These are phyloP conservation scores for Holotrichia oblita DNA, from an alignment of 1,140 invertebrate species.

Conservation along the genomic window DNA sequence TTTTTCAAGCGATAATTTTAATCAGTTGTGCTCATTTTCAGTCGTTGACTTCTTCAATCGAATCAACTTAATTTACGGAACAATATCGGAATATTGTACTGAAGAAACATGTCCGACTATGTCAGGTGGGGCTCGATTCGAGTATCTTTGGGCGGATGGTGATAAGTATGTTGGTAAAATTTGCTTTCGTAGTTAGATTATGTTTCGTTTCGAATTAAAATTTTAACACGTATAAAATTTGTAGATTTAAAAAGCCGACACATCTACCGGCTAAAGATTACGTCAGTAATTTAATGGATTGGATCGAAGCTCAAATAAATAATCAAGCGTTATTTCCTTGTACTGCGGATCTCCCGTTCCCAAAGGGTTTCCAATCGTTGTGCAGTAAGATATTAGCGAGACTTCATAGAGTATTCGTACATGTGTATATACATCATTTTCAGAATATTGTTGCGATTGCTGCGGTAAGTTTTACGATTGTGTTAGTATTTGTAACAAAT, in stretches of 20 bases:
- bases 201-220: not conserved
- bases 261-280: conserved; percentile 89
- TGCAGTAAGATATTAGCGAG: conserved; percentile 92
- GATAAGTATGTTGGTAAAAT: conserved; percentile 61
- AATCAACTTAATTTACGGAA: conserved; percentile 94
- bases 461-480: conserved; percentile 72
- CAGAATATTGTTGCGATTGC: conserved; percentile 88
- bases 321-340: conserved; percentile 72
- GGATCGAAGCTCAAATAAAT: conserved; percentile 94
- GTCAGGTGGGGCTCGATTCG: conserved; percentile 88
- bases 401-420: conserved; percentile 93
- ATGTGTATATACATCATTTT: conserved; percentile 98
- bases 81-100: conserved; percentile 88
- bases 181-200: not conserved
- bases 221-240: not conserved
- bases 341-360: conserved; percentile 85
- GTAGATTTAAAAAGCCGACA: conserved; percentile 86
- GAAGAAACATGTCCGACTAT: conserved; percentile 89
- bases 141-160: conserved; percentile 95
- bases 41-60: conserved; percentile 97
- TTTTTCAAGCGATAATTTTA: no score
- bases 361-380: conserved; percentile 80
- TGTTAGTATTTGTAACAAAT: conserved; percentile 9
- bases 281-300: conserved; percentile 90
- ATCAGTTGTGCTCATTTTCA: conserved; percentile 65